These are phyloP conservation scores for Isaurus tuberculatus DNA, from an alignment of 92 coral and sea anemone genomes.

Conservation along the genomic window DNA sequence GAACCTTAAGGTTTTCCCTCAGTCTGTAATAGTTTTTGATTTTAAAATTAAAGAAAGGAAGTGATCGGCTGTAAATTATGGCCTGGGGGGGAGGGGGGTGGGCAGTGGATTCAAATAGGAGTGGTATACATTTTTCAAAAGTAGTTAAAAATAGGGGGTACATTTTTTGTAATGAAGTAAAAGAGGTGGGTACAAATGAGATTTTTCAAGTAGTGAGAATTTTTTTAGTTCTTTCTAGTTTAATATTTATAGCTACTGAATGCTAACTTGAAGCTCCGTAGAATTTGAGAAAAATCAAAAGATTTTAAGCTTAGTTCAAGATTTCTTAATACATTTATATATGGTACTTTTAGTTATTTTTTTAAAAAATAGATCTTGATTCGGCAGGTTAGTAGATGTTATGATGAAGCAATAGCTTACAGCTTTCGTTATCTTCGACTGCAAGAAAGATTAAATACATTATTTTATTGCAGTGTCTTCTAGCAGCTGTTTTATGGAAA, in stretches of 20 bases:
- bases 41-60: constrained; percentile 1
- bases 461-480: constrained; percentile 6
- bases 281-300: background rate
- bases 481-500: background rate
- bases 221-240: background rate
- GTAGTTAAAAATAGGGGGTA: constrained; percentile 4
- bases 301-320: constrained; percentile 11
- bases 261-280: background rate
- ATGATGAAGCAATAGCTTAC: constrained; percentile 8
- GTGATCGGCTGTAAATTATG: background rate
- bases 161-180: constrained; percentile 2
- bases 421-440: no score
- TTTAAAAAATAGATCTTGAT: constrained; percentile 13
- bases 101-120: background rate
- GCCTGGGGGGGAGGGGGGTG: background rate
- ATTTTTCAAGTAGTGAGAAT: constrained; percentile 5
- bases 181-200: constrained; percentile 2
- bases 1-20: background rate
- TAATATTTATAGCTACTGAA: background rate
- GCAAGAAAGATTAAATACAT: background rate
- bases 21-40: background rate
- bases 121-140: background rate
- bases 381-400: constrained; percentile 12
- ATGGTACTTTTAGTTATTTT: constrained; percentile 16
- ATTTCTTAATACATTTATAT: constrained; percentile 13